Base-by-base conservation (phyloP, 1,140 invertebrate genomes). In the Diachasma alloeum region DNA sequence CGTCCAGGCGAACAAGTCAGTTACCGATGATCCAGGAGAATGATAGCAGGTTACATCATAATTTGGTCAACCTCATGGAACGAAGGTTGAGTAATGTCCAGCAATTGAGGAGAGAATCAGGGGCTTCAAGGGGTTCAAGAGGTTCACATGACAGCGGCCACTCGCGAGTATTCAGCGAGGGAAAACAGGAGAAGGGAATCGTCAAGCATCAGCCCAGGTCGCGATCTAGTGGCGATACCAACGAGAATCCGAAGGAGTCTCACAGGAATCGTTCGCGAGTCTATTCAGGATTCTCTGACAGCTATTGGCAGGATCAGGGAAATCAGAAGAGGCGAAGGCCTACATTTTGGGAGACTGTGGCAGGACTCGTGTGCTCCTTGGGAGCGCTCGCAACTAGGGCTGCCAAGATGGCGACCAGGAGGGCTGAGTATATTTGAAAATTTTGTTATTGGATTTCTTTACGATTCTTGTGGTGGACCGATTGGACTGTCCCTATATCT, bases 281-380 rank as follows among this genome's bases (percentile, higher is more conserved):
- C 22, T 75, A 75, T 69, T 39, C 36, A 48, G 75, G 68, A n/a
- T 75, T 70, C 19, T 26, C 70, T 6, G 72, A 77, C 10, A 17
- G 67, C 19, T 77, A 68, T 22, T 44, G 46, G 31, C 31, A 22
- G 4, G 73, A 44, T 26, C 59, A 73, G 10, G 42, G 19, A 19
- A 70, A 71, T 67, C 79, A 83, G 39, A 86, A 85, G 74, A 80
- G 83, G 74, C 79, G 83, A 36, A 81, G 86, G 56, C 78, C 80
- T 10, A 87, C 85, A 37, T 80, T 90, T n/a, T 90, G 89, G 89
- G 87, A 89, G 69, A 83, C 87, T 37, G 74, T 90, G 17, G 85
- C 89, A 0, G 86, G 86, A 72, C 86, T 90, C 11, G 89, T 90
- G 13, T 90, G 90, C 75, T 90, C 90, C 3, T 79, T 90, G 22